phyloP scores from a whole-genome alignment of 2,113 vertebrate species.

The Procavia capensis region DNA sequence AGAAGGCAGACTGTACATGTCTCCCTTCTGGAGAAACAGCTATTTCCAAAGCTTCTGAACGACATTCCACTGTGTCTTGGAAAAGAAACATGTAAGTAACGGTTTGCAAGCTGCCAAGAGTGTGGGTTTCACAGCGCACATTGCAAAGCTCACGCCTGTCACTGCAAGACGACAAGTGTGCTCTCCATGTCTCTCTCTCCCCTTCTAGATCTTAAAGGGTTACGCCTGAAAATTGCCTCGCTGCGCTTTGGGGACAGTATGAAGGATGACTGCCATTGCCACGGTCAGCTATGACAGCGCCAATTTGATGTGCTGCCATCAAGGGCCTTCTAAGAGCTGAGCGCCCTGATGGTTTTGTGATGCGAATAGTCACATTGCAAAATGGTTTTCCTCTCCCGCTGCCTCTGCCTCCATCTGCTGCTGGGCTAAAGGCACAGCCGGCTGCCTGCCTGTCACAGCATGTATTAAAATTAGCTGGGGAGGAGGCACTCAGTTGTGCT shows the following conservation, averaged over 20 bases:
- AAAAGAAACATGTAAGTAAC: slow-evolving; percentile 83
- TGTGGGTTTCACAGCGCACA: slow-evolving; percentile 80
- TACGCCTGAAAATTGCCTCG: slow-evolving; percentile 88
- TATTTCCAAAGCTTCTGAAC: slow-evolving; percentile 70
- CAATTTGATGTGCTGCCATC: slow-evolving; percentile 96
- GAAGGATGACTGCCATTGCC: slow-evolving; percentile 92
- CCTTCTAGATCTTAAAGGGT: slow-evolving; percentile 86
- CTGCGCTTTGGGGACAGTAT: slow-evolving; percentile 89
- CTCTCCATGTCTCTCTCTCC: slow-evolving; percentile 73
- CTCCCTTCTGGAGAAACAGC: slow-evolving; percentile 69
- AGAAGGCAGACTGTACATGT: slow-evolving; percentile 55
- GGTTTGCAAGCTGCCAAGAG: slow-evolving; percentile 82
- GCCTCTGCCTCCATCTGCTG: slow-evolving; percentile 99
- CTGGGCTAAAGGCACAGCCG: slow-evolving; percentile 95
- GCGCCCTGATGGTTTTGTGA: slow-evolving; percentile 98
- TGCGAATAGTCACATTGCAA: slow-evolving; percentile 97
- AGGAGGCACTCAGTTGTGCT: slow-evolving; percentile 99
- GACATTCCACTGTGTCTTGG: slow-evolving; percentile 70
- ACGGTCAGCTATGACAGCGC: slow-evolving; percentile 94
- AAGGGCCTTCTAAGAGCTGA: slow-evolving; percentile 94
- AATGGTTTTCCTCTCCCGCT: slow-evolving; percentile 97
- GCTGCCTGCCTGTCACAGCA: slow-evolving; percentile 99
- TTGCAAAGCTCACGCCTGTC: slow-evolving; percentile 78
- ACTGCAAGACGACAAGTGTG: slow-evolving; percentile 74
- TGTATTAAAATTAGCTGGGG: slow-evolving; percentile 99